A percentile compares a stretch with the other conserved stretches of the same genome.
Conservation (phyloP, 2,797 vertebrate genomes). For the Morus bassanus region DNA sequence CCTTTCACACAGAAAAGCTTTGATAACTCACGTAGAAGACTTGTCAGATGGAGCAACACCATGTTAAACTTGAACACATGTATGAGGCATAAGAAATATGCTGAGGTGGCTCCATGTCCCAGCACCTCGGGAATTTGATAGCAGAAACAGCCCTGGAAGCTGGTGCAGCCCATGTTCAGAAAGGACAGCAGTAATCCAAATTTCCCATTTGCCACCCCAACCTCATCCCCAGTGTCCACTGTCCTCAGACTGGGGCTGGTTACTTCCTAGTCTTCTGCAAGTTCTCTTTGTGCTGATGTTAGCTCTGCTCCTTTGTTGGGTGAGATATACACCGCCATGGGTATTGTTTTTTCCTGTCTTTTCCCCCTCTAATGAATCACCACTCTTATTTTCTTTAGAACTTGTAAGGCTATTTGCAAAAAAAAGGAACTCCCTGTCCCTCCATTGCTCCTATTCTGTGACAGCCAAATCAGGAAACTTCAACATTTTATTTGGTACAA, state of each 20-base stretch:
- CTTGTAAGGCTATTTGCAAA: not conserved
- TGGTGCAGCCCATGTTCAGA: not conserved
- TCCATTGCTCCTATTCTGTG: not conserved
- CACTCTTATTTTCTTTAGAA: not conserved
- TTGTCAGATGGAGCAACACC: not conserved
- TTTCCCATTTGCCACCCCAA: not conserved
- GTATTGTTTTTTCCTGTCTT: not conserved
- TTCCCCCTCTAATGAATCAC: not conserved
- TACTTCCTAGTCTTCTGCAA: not conserved
- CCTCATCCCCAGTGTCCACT: not conserved
- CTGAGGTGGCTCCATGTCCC: not conserved
- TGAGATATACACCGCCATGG: accelerated
- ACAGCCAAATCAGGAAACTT: not conserved
- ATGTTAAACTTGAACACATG: not conserved
- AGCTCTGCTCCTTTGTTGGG: not conserved
- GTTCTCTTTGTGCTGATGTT: not conserved
- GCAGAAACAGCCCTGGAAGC: not conserved
- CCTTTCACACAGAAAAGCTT: not conserved
- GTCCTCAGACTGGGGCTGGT: not conserved
- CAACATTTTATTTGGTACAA: not conserved
- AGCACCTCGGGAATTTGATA: not conserved
- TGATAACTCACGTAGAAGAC: not conserved
- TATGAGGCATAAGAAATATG: not conserved
- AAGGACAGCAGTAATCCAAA: not conserved
- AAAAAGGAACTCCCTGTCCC: not conserved